Evolutionary conservation across 2,797 vertebrate species (phyloP).

Genomic region (Lophotriccus pileatus): DNA sequence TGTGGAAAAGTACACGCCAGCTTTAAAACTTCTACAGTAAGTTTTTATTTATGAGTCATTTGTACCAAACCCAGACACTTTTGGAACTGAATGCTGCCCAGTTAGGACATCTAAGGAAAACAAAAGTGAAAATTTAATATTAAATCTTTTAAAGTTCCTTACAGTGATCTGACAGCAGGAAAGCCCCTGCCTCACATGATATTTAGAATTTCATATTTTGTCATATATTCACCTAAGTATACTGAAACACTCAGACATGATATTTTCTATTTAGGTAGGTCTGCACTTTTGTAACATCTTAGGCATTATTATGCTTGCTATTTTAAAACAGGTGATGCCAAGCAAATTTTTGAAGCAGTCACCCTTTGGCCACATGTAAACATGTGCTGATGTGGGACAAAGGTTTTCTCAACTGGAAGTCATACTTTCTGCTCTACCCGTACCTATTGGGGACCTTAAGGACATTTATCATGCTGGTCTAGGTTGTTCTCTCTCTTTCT

Average conservation of each 20-base stretch:
- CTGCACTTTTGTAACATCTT: neutral
- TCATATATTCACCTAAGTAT: neutral
- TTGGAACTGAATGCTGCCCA: slow-evolving; percentile 12
- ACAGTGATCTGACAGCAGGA: neutral
- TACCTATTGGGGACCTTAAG: neutral
- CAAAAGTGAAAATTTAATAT: slow-evolving; percentile 28
- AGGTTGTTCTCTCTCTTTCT: neutral
- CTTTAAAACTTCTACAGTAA: slow-evolving; percentile 31
- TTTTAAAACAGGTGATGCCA: neutral
- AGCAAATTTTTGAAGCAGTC: neutral
- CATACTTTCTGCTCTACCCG: neutral
- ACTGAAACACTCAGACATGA: neutral
- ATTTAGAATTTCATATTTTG: neutral
- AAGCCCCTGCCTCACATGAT: neutral
- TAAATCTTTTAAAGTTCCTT: neutral
- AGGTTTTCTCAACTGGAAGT: neutral
- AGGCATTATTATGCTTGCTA: neutral
- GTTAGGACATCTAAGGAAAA: slow-evolving; percentile 46
- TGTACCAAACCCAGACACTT: slow-evolving; percentile 52
- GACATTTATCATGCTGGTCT: neutral
- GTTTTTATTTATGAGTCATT: slow-evolving; percentile 61
- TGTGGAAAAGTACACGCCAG: slow-evolving; percentile 25
- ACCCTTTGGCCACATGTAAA: neutral
- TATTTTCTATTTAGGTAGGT: neutral
- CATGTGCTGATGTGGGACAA: neutral